phyloP scores from a whole-genome alignment of 1,140 invertebrate genomes.

The Reticulitermes speratus region DNA sequence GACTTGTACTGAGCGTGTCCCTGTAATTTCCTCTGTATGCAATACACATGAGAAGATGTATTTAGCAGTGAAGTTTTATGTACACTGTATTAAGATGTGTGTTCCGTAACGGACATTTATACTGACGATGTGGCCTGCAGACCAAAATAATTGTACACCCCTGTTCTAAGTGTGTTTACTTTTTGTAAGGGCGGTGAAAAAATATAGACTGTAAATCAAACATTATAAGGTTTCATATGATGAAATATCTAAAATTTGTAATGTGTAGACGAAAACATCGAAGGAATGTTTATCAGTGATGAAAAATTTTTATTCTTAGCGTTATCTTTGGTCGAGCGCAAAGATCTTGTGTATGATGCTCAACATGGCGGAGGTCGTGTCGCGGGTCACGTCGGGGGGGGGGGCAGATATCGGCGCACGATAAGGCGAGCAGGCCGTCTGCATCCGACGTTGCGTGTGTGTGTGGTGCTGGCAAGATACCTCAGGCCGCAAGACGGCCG shows the following conservation, averaged over 20 bases:
- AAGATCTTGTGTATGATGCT: constrained; percentile 1
- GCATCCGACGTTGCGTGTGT: not conserved
- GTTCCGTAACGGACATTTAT: no score
- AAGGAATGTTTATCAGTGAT: not conserved
- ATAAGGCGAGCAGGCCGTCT: not conserved
- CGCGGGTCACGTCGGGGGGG: not conserved
- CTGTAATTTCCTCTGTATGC: no score
- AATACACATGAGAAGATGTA: no score
- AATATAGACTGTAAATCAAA: no score
- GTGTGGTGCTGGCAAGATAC: not conserved
- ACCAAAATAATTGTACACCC: no score
- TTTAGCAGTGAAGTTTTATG: no score
- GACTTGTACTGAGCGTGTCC: no score
- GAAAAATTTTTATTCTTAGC: not conserved
- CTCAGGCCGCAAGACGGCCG: not conserved
- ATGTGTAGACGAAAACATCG: not conserved
- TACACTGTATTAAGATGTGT: no score
- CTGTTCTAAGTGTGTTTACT: no score
- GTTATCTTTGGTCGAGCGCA: not conserved
- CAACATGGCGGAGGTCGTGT: not conserved
- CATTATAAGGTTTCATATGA: no score
- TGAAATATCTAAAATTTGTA: not conserved
- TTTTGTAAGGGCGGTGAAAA: no score
- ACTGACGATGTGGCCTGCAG: no score
- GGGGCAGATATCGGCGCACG: not conserved